These are phyloP conservation scores for Potorous gilbertii DNA, from an alignment of 2,797 vertebrate genomes.

Conservation along the genomic window DNA sequence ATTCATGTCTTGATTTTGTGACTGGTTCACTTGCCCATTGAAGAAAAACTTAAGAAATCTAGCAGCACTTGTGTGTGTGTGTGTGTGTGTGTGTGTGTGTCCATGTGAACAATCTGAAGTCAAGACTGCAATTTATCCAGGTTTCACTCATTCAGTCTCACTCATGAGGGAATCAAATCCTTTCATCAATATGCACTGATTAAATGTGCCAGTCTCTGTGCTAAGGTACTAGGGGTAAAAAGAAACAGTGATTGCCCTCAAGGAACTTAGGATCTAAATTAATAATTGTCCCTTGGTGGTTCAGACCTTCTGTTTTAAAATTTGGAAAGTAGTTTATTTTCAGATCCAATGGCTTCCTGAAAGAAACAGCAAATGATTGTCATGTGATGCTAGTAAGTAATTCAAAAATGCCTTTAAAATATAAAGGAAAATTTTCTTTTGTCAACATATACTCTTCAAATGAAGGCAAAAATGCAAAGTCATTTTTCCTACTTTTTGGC, in stretches of 20 bases:
- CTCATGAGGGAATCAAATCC: background rate
- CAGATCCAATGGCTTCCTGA: constrained; percentile 54
- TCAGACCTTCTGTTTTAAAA: constrained; percentile 32
- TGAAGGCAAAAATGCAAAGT: background rate
- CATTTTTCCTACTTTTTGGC: background rate
- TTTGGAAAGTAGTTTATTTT: constrained; percentile 52
- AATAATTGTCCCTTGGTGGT: constrained; percentile 41
- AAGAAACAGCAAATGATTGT: constrained; percentile 44
- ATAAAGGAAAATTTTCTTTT: background rate
- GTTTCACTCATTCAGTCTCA: constrained; percentile 14
- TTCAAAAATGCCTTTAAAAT: constrained; percentile 45
- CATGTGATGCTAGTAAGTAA: constrained; percentile 2
- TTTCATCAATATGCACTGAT: background rate
- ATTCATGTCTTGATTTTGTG: constrained; percentile 5
- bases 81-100: background rate
- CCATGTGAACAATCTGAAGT: background rate
- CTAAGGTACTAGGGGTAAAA: background rate
- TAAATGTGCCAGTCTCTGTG: background rate
- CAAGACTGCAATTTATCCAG: constrained; percentile 11
- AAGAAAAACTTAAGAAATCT: constrained; percentile 31
- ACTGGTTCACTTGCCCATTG: constrained; percentile 31
- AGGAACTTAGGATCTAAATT: background rate
- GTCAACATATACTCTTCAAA: constrained; percentile 27
- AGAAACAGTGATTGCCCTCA: background rate
- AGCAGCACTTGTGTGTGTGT: background rate